These are phyloP conservation scores for Bombyx mandarina DNA, from an alignment of 1,140 invertebrate genomes.

Conservation along the genomic window DNA sequence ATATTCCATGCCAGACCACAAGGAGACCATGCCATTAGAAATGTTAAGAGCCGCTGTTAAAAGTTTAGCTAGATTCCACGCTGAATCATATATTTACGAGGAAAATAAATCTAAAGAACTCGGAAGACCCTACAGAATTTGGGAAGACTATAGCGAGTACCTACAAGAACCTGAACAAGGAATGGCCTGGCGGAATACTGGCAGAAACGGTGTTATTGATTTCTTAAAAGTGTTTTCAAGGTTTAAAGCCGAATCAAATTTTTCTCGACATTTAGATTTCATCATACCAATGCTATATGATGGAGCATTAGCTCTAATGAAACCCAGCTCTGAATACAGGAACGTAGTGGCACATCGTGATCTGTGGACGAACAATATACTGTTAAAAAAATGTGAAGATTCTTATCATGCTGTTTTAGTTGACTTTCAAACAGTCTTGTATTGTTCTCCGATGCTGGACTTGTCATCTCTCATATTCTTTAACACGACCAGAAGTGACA, in stretches of 20 bases:
- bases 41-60: slow-evolving; percentile 66
- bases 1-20: slow-evolving; percentile 37
- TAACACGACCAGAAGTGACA: slow-evolving; percentile 59
- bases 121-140: slow-evolving; percentile 54
- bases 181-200: slow-evolving; percentile 54
- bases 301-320: slow-evolving; percentile 52
- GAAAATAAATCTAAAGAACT: slow-evolving; percentile 46
- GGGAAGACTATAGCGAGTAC: slow-evolving; percentile 70
- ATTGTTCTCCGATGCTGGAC: slow-evolving; percentile 68
- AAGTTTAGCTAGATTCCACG: slow-evolving; percentile 71
- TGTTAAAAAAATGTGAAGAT: slow-evolving; percentile 71
- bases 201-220: slow-evolving; percentile 56
- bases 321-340: slow-evolving; percentile 61
- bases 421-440: slow-evolving; percentile 76
- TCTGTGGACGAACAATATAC: slow-evolving; percentile 76
- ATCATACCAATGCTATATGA: slow-evolving; percentile 48
- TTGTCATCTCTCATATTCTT: slow-evolving; percentile 68
- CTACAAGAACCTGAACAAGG: slow-evolving; percentile 41
- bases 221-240: slow-evolving; percentile 57
- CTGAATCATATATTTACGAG: slow-evolving; percentile 71
- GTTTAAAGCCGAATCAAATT: slow-evolving; percentile 28
- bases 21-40: slow-evolving; percentile 49
- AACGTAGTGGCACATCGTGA: slow-evolving; percentile 75
- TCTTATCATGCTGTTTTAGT: slow-evolving; percentile 67
- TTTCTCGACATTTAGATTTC: slow-evolving; percentile 21